These are phyloP conservation scores for Cyphomyrmex costatus DNA, from an alignment of 1,140 invertebrate genomes.

Conservation along the genomic window DNA sequence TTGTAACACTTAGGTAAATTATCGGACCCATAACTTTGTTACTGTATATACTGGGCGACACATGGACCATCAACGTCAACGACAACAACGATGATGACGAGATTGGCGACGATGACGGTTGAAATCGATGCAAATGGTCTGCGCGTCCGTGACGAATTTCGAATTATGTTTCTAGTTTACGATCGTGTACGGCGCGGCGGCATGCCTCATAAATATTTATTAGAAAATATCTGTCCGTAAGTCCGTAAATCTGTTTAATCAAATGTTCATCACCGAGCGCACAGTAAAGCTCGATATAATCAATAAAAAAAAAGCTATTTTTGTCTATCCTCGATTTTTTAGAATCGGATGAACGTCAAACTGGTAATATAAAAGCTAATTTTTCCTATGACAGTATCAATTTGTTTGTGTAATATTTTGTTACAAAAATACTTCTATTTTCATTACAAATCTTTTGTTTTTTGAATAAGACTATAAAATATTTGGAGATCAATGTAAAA, in stretches of 20 bases:
- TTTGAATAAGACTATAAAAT: background rate
- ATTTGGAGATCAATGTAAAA: background rate
- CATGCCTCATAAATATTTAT: constrained; percentile 64
- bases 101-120: constrained; percentile 42
- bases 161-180: constrained; percentile 64
- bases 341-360: background rate
- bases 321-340: background rate
- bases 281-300: background rate
- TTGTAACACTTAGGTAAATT: too few species aligned
- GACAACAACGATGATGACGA: background rate
- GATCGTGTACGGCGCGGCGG: constrained; percentile 34
- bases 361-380: background rate
- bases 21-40: too few species aligned
- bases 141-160: constrained; percentile 62
- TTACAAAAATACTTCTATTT: background rate
- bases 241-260: constrained; percentile 52
- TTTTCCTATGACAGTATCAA: background rate
- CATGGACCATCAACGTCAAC: constrained; percentile 12
- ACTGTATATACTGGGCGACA: background rate
- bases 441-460: background rate
- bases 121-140: constrained; percentile 59
- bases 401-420: background rate
- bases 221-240: constrained; percentile 59
- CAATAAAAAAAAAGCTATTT: constrained; percentile 12
- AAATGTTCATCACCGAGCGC: constrained; percentile 1